A percentile compares a stretch with the other conserved stretches of the same genome.
These are phyloP conservation scores for Drosophila biarmipes DNA, from an alignment of 1,140 invertebrate species.

Conservation along the genomic window DNA sequence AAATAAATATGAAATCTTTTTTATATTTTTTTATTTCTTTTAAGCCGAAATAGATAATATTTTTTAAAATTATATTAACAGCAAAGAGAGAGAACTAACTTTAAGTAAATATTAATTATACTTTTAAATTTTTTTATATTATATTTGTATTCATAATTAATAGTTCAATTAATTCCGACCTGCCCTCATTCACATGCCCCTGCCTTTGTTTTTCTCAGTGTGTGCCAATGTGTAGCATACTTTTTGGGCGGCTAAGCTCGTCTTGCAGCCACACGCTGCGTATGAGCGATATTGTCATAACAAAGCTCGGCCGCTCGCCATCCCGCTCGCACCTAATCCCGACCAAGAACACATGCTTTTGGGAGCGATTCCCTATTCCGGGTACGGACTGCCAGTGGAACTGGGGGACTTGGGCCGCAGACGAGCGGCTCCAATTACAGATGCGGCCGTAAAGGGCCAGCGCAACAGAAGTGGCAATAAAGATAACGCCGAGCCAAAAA, in stretches of 20 bases:
- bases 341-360: conserved; percentile 40
- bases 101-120: too few relatives aligned
- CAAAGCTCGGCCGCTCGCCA: conserved; percentile 4
- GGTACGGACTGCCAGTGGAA: conserved; percentile 10
- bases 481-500: conserved; percentile 73
- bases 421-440: conserved; percentile 50
- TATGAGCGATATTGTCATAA: conserved; percentile 42
- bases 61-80: too few relatives aligned
- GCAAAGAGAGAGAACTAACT: too few relatives aligned
- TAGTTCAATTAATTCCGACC: too few relatives aligned
- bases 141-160: too few relatives aligned
- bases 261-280: conserved; percentile 24
- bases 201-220: background rate
- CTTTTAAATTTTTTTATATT: too few relatives aligned
- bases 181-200: background rate
- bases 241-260: conserved; percentile 36
- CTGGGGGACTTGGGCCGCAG: conserved; percentile 33
- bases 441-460: conserved; percentile 56
- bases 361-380: background rate
- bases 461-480: conserved; percentile 62
- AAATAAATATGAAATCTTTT: too few relatives aligned
- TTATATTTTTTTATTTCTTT: too few relatives aligned
- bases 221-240: conserved; percentile 21
- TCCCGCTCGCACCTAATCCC: conserved; percentile 29
- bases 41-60: too few relatives aligned